Base-by-base conservation (phyloP, 2,113 vertebrate species). In the Passer montanus region DNA sequence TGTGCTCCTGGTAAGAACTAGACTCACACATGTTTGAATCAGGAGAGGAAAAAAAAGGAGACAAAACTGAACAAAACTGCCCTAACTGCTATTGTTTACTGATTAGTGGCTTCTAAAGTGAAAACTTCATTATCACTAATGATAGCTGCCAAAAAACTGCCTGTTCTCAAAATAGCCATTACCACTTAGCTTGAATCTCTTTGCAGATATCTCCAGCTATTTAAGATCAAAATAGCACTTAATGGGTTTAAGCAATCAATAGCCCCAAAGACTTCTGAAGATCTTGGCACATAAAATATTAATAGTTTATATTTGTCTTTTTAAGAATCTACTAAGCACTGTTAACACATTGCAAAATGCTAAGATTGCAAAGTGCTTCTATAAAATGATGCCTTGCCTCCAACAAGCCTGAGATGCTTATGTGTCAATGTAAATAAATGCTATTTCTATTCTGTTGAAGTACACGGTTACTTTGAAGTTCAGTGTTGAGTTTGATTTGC, bases 211-310 rank as follows among this genome's bases (percentile, higher is more conserved):
- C 93, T 97, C 88, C 94, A 94, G 97, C 95, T 94, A 70, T 82
- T 96, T 96, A 95, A 95, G 97, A 98, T 98, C 97, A 98, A 98
- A 98, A 98, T 93, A 97, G 88, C 96, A 72, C 90, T 95, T 97
- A 98, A 98, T 98, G 97, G 97, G 58, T 97, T 97, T 94, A 95
- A 97, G 89, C 92, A 96, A 98, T 99, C 98, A 95, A 98, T 98
- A 97, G 75, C 95, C 95, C 96, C 97, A 96, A 98, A 98, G 98
- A 96, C 93, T 94, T 97, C 96, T 96, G 97, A 97, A 72, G 90
- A 97, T 98, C 97, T 97, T 90, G 93, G 81, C 68, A 39, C 93
- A 98, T 99, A 90, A 99, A 99, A 98, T 99, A 99, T 99, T 99
- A 97, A 99, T 98, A 76, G 73, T 90, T 95, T 96, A 53, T 96